Evolutionary conservation across 1,140 invertebrate species (phyloP), one percentile per base, ranked within the genome.

Genomic region (Drosophila ananassae): DNA sequence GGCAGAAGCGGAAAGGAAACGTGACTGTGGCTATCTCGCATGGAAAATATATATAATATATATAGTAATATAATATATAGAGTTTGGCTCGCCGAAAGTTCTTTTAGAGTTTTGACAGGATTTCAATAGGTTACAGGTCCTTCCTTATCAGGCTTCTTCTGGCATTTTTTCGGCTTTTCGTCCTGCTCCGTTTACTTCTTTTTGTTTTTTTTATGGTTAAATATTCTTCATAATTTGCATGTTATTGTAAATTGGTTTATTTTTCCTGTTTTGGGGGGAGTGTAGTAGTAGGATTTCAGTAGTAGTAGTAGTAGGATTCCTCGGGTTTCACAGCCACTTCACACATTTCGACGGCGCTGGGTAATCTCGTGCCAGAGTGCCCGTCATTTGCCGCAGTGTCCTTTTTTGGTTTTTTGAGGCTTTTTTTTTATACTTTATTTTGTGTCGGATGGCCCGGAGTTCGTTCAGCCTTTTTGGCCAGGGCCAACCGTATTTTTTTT

Each of bases 1-100:
- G 77, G 83, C 76, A 89, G 79, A 76, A 89, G 79, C 84, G 84
- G 83, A 89, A 89, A 89, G 84, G 83, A 89, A 89, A 77, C 87
- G 79, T 89, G 78, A 67, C 79, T 73, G 69, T 73, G 82, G 57
- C 72, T 89, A 83, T 87, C 69, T 85, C 74, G 82, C 78, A 87
- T 87, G 78, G 76, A 77, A 84, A 89, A 63, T 63, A 69, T 69
- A 69, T 59, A 41, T 47, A 39, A 39, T 52, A 57, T 68, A 67
- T 60, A 64, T 66, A 79, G 63, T 69, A 39, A 58, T 58, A 48
- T 50, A 60, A 25, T 59, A 24, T 51, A 62, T 64, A 67, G 59
- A 67, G 63, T 74, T 83, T 87, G 82, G 83, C 83, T 89, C 83
- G 83, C 79, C 83, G 83, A 89, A 89, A 89, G 67, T 51, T 52